Conservation (phyloP, 2,113 vertebrate species). For the Cryptomyrus ogoouensis region DNA sequence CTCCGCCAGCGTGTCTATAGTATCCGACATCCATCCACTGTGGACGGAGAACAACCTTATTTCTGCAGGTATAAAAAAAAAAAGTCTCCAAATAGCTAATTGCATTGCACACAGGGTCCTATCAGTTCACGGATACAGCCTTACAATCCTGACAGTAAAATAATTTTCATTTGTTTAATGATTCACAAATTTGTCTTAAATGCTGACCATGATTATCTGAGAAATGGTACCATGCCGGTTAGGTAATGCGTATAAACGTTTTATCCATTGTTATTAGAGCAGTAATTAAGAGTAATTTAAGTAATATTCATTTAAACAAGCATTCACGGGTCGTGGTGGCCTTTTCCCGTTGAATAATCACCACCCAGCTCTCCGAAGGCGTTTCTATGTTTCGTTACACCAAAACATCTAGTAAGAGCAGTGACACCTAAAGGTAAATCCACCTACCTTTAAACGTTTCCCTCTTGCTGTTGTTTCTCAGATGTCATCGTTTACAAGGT, state of each 20-base stretch:
- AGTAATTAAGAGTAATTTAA: background rate
- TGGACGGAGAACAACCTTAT: background rate
- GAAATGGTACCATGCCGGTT: background rate
- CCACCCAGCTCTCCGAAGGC: background rate
- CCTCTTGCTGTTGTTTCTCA: background rate
- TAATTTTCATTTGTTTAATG: background rate
- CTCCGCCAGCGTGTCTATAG: background rate
- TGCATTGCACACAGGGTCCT: background rate
- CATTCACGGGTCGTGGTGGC: background rate
- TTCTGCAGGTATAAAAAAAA: background rate
- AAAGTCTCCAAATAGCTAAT: background rate
- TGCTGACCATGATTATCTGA: background rate
- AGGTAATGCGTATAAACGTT: background rate
- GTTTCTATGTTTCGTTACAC: background rate
- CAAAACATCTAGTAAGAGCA: background rate
- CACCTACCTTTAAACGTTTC: background rate
- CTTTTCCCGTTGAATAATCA: background rate
- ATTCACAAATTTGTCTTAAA: background rate
- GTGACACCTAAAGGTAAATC: background rate
- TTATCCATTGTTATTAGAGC: background rate
- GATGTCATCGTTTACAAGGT: background rate
- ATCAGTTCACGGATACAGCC: background rate
- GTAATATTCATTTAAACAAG: background rate
- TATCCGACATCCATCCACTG: slow-evolving; percentile 36
- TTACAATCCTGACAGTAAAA: background rate